Conservation (phyloP, 2,113 vertebrate species). For the Gymnogyps californianus region DNA sequence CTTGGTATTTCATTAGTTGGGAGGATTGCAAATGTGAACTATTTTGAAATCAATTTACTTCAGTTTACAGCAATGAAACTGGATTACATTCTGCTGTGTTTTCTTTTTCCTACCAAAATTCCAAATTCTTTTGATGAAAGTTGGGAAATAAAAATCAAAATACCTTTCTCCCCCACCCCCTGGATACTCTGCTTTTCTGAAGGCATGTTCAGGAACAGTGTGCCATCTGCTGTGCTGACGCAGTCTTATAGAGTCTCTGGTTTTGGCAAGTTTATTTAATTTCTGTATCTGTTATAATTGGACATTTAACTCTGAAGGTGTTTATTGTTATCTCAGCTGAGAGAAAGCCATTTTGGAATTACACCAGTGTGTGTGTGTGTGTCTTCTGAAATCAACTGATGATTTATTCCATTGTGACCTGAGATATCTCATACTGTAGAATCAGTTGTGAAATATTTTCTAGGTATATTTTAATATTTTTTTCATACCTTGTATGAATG, state of each 20-base stretch:
- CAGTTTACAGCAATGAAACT: neutral
- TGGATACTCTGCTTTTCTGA: neutral
- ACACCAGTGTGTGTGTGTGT: rapidly evolving
- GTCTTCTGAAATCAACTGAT: neutral
- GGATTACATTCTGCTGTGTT: neutral
- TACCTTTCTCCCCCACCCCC: rapidly evolving
- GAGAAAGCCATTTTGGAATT: neutral
- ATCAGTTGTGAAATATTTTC: neutral
- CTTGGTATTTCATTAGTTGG: neutral
- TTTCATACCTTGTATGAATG: neutral
- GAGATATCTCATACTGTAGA: neutral
- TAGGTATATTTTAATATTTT: neutral
- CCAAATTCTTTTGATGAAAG: neutral
- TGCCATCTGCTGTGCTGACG: neutral
- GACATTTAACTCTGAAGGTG: neutral
- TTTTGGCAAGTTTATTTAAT: neutral
- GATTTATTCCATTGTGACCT: neutral
- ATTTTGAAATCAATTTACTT: neutral
- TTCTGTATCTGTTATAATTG: neutral
- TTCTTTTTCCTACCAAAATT: neutral
- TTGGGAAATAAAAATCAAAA: neutral
- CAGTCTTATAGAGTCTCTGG: neutral
- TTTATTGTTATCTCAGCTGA: neutral
- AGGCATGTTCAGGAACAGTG: neutral
- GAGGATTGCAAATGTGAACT: neutral